Evolutionary conservation across 2,888 invertebrate genomes (phyloP), one percentile per base, ranked within the genome.

Genomic region (Apamea monoglypha): DNA sequence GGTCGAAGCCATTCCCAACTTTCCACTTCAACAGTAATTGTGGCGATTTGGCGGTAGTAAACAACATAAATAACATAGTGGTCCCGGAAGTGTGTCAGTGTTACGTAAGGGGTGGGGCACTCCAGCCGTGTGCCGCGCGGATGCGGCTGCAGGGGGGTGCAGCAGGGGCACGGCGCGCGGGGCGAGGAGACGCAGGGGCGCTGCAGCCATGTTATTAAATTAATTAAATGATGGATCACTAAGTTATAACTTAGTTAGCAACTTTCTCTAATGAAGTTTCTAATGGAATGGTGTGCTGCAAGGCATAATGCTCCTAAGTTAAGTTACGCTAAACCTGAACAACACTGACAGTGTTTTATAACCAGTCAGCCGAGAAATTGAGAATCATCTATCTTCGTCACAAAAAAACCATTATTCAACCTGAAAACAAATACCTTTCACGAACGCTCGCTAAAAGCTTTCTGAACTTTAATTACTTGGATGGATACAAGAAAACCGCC

Each of bases 391-490:
- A 81, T 89, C 88, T 84, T 88, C 74, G 86, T 89, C 87, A 84
- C 80, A 84, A 86, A 81, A 82, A 77, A 82, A 86, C 79, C 89
- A 90, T 88, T 87, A 89, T 87, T 89, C 89, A 88, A 85, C 82
- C 75, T 84, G 87, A 87, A 88, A 88, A 88, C 88, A 87, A 90
- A 90, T 85, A 88, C 87, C 86, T 81, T 86, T 80, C 77, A 80
- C 79, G 44, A 69, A 74, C 81, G 79, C 76, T 86, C 82, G 80
- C 87, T 89, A 89, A 90, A 90, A 90, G 90, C 90, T 91, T 88
- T 89, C 87, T 80, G 85, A 89, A 88, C 85, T 90, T 91, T 90
- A 90, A 91, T 91, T 89, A 88, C 88, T 83, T 82, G 74, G 87
- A 86, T 84, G 87, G 85, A 76, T 80, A 78, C 86, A 81, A 88